Evolutionary conservation across 2,888 invertebrate species (phyloP).

Genomic region (Dione juno): DNA sequence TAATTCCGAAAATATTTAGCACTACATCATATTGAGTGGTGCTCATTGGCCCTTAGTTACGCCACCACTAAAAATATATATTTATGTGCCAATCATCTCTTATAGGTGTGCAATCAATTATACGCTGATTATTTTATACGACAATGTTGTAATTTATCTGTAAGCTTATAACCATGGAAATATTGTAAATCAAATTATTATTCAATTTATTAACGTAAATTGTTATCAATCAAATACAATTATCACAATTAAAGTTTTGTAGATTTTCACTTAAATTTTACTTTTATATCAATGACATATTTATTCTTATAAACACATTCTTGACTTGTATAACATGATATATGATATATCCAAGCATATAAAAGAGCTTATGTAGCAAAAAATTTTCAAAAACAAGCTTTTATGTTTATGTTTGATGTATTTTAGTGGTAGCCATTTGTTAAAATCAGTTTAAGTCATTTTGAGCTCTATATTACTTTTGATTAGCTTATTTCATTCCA

Average conservation of each 20-base stretch:
- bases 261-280: background rate
- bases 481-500: slow-evolving; percentile 64
- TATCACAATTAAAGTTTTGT: background rate
- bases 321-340: slow-evolving; percentile 8
- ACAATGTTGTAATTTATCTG: background rate
- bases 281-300: background rate
- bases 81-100: slow-evolving; percentile 10
- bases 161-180: background rate
- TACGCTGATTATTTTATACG: background rate
- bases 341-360: background rate
- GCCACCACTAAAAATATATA: background rate
- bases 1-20: background rate
- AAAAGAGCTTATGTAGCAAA: background rate
- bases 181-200: background rate
- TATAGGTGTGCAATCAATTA: background rate
- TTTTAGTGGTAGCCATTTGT: slow-evolving; percentile 31
- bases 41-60: background rate
- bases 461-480: slow-evolving; percentile 42
- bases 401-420: background rate
- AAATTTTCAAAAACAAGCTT: background rate
- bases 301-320: background rate
- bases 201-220: background rate
- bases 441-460: slow-evolving; percentile 47
- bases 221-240: background rate
- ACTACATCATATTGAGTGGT: background rate